Evolutionary conservation across 2,888 invertebrate genomes (phyloP).

Genomic region (Rambutsinella grinnellia): DNA sequence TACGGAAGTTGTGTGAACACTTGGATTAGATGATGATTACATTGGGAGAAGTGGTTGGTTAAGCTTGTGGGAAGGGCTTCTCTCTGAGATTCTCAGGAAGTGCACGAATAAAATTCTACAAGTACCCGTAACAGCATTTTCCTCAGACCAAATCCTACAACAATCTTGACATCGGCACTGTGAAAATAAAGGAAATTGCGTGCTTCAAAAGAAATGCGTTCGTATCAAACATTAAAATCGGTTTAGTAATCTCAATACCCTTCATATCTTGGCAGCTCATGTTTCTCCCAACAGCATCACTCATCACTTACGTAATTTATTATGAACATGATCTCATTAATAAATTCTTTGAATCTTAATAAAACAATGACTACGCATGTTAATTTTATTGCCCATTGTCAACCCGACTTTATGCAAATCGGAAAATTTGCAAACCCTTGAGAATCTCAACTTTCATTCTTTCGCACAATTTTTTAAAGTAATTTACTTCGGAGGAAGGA

Average conservation of each 20-base stretch:
- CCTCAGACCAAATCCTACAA: too few relatives aligned
- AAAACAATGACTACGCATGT: background rate
- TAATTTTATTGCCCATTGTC: background rate
- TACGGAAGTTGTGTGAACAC: background rate
- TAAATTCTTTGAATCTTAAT: background rate
- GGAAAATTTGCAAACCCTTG: background rate
- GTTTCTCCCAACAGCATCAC: slow-evolving; percentile 1
- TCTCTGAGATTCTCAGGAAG: slow-evolving; percentile 34
- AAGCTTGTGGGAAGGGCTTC: slow-evolving; percentile 25
- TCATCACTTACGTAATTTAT: too few relatives aligned
- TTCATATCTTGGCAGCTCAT: background rate
- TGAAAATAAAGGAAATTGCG: too few relatives aligned
- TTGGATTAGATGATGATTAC: background rate
- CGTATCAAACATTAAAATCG: too few relatives aligned
- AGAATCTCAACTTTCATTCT: too few relatives aligned
- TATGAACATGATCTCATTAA: too few relatives aligned
- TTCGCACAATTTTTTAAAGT: too few relatives aligned
- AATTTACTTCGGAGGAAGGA: too few relatives aligned
- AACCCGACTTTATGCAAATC: background rate
- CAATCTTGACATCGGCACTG: too few relatives aligned
- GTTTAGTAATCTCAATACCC: background rate
- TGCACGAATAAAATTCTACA: slow-evolving; percentile 20
- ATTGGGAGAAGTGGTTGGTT: background rate
- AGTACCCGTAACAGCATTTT: slow-evolving; percentile 39
- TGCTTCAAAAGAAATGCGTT: too few relatives aligned